Evolutionary conservation across 2,888 invertebrate genomes (phyloP).

Genomic region (Baccha elongata): DNA sequence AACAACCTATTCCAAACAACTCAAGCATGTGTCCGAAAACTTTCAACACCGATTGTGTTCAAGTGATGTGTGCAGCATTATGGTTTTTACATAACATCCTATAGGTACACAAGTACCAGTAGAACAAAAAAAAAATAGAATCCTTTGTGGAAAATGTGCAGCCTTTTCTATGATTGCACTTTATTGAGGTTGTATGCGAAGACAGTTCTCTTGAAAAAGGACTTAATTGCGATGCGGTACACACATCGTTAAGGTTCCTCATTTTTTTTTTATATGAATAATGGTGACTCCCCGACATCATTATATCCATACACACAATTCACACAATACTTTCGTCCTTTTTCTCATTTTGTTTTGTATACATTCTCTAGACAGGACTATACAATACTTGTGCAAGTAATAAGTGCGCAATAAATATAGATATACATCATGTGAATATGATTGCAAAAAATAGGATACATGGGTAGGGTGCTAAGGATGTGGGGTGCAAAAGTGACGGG

Average conservation of each 20-base stretch:
- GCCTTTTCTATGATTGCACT: constrained; percentile 54
- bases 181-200: constrained; percentile 46
- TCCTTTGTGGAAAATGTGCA: constrained; percentile 36
- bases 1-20: constrained; percentile 38
- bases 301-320: constrained; percentile 52
- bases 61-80: neutral
- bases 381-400: constrained; percentile 60
- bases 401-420: constrained; percentile 59
- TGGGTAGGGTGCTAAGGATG: constrained; percentile 23
- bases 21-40: constrained; percentile 65
- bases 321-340: constrained; percentile 51
- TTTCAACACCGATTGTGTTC: constrained; percentile 54
- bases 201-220: constrained; percentile 55
- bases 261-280: constrained; percentile 20
- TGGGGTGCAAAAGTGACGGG: constrained; percentile 15
- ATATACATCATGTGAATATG: constrained; percentile 40
- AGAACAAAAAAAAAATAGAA: constrained; percentile 11
- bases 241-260: constrained; percentile 48
- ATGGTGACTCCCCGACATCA: constrained; percentile 62
- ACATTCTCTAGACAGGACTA: constrained; percentile 33
- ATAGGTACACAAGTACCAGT: neutral
- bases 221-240: constrained; percentile 68
- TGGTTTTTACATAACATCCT: neutral
- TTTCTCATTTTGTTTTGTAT: constrained; percentile 12
- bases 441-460: constrained; percentile 23